Evolutionary conservation across 2,797 vertebrate genomes (phyloP).

Genomic region (Sparus aurata): DNA sequence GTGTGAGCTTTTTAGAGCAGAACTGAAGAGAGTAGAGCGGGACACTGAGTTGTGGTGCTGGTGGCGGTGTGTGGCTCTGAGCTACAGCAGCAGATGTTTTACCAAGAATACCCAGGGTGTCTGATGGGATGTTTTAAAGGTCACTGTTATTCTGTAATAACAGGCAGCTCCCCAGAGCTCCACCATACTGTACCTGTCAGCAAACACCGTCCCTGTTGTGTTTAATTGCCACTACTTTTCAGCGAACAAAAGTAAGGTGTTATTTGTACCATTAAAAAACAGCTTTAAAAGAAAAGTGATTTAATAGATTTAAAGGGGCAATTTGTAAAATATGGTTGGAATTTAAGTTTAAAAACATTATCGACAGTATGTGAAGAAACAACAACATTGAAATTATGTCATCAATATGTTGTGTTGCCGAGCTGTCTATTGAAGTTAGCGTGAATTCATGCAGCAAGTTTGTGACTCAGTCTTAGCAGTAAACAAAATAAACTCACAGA

Average conservation of each 20-base stretch:
- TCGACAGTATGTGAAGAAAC: too few relatives aligned
- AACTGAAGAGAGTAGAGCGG: slow-evolving; percentile 57
- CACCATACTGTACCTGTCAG: slow-evolving; percentile 69
- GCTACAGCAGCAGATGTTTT: slow-evolving; percentile 75
- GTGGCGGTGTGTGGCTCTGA: slow-evolving; percentile 47
- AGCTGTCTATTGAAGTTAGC: too few relatives aligned
- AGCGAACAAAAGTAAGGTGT: slow-evolving; percentile 33
- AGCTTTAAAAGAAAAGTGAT: neutral
- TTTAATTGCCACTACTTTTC: slow-evolving; percentile 33
- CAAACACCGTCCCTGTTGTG: slow-evolving; percentile 43
- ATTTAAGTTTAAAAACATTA: too few relatives aligned
- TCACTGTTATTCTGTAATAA: slow-evolving; percentile 71
- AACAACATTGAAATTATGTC: too few relatives aligned
- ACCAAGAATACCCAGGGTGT: slow-evolving; percentile 64
- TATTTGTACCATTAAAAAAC: slow-evolving; percentile 24
- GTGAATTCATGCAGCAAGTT: too few relatives aligned
- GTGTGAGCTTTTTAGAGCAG: slow-evolving; percentile 69
- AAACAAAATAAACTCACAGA: too few relatives aligned
- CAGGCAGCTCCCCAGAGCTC: slow-evolving; percentile 64
- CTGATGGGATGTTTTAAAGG: slow-evolving; percentile 76
- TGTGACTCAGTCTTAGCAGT: too few relatives aligned
- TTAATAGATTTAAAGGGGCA: slow-evolving; percentile 2
- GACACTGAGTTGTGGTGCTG: slow-evolving; percentile 34
- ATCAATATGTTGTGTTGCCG: too few relatives aligned
- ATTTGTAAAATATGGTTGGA: too few relatives aligned